Percentiles rank a stretch among this genome's conserved stretches.
Conservation (phyloP, 2,113 vertebrate species). For the Anseranas semipalmata region DNA sequence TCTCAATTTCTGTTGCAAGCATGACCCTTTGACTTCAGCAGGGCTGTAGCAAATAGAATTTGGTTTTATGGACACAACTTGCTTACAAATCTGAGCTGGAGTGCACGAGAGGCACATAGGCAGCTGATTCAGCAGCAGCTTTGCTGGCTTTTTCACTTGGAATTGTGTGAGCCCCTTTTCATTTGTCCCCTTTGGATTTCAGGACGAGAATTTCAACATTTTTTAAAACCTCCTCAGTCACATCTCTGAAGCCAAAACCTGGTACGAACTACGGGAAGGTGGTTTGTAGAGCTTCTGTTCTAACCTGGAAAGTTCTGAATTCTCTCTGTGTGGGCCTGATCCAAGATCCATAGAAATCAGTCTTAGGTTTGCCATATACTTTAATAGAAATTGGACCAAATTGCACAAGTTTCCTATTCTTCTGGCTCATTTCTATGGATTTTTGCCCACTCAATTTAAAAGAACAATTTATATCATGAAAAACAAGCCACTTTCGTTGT, state of each 20-base stretch:
- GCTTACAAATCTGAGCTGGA: not conserved
- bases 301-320: constrained; percentile 10
- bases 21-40: not conserved
- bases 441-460: constrained; percentile 20
- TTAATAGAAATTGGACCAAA: constrained; percentile 23
- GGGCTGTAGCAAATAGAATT: not conserved
- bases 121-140: constrained; percentile 14
- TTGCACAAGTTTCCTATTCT: not conserved
- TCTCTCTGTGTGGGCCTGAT: not conserved
- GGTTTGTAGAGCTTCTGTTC: constrained; percentile 34
- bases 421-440: constrained; percentile 3
- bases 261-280: not conserved
- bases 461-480: not conserved
- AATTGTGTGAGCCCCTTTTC: not conserved
- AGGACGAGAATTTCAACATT: not conserved
- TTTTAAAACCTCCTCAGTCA: constrained; percentile 27
- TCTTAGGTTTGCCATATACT: not conserved
- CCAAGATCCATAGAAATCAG: constrained; percentile 25
- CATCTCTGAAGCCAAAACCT: not conserved
- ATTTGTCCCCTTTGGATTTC: not conserved
- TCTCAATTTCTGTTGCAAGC: not conserved
- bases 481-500: not conserved
- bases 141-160: not conserved
- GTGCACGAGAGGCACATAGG: not conserved
- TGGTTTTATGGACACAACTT: not conserved